These are phyloP conservation scores for Drosophila maculinotata DNA, from an alignment of 2,888 invertebrate species.

Conservation along the genomic window DNA sequence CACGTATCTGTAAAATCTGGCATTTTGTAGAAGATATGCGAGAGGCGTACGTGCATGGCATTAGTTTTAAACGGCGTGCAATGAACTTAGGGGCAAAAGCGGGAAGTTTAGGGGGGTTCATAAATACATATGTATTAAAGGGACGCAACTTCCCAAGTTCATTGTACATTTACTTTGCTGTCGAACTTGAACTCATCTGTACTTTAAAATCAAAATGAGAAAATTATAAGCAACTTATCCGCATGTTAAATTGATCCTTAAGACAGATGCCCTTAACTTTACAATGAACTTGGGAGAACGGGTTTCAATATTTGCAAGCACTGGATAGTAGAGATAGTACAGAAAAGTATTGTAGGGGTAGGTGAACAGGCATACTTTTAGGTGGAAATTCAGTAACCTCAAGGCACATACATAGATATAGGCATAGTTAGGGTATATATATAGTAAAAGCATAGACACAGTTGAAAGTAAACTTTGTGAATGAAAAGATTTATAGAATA, in stretches of 20 bases:
- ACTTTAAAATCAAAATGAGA: background rate
- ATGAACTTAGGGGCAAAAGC: constrained; percentile 24
- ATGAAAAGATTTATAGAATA: constrained; percentile 9
- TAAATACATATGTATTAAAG: background rate
- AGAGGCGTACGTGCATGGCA: constrained; percentile 55
- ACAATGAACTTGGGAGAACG: constrained; percentile 1
- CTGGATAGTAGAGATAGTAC: constrained; percentile 3
- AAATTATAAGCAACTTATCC: too few species aligned
- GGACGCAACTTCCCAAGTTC: background rate
- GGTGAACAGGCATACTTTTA: constrained; percentile 37
- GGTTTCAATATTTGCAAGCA: background rate
- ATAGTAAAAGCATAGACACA: constrained; percentile 33
- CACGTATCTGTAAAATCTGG: constrained; percentile 85
- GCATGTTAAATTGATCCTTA: too few species aligned
- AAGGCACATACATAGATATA: background rate
- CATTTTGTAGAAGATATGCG: constrained; percentile 72
- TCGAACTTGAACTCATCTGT: too few species aligned
- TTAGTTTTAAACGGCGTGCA: constrained; percentile 73
- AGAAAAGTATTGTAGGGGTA: background rate
- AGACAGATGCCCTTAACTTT: background rate
- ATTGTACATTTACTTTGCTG: constrained; percentile 15
- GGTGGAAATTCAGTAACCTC: constrained; percentile 14
- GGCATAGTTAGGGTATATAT: background rate
- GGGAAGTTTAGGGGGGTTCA: background rate
- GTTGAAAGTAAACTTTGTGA: constrained; percentile 25